Base-by-base conservation (phyloP, 1,140 invertebrate genomes). In the Drosophila kikkawai region DNA sequence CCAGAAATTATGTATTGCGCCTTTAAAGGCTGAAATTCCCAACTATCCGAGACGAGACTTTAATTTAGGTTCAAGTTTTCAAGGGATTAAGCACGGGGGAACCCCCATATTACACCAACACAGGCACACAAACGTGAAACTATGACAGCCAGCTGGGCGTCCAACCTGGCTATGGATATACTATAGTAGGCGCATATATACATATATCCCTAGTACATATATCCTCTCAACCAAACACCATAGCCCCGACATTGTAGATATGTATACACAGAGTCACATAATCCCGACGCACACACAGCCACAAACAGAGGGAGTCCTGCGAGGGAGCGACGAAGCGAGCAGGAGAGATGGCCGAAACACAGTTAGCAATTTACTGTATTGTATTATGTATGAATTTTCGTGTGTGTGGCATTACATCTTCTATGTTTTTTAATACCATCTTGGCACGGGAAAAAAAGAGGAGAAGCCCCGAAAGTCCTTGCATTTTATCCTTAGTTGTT, bases 91-190 rank as follows among this genome's bases (percentile, higher is more conserved):
- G 53, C 13, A 12, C 32, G 48, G 53, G 53, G 53, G 45, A 22
- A 59, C 56, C 69, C 69, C 26, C 37, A 17, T 22, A 36, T 36
- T 37, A 55, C 51, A 22, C 19, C 2, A 55, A 22, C 53, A 39
- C 42, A 55, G 42, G 44, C 53, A 77, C 45, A 80, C 45, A 68
- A 77, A 80, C 59, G 64, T 51, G 47, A 59, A 85, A 69, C 63
- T 80, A 60, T 81, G 75, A 22, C 79, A 86, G 79, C 83, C 82
- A 87, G 75, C 83, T 85, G 82, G 82, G 78, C 74, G 63, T 74
- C 79, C 55, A 50, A 70, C 57, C 64, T 65, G 64, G 29, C 42
- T 48, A 45, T 36, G 56, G 37, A 55, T 55, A 55, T 55, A 65
- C 37, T 45, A 51, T 48, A 42, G 41, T 29, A 29, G 26, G 26